Evolutionary conservation across 2,888 invertebrate species (phyloP), one percentile per base, ranked within the genome.

Genomic region (Dryobota labecula): DNA sequence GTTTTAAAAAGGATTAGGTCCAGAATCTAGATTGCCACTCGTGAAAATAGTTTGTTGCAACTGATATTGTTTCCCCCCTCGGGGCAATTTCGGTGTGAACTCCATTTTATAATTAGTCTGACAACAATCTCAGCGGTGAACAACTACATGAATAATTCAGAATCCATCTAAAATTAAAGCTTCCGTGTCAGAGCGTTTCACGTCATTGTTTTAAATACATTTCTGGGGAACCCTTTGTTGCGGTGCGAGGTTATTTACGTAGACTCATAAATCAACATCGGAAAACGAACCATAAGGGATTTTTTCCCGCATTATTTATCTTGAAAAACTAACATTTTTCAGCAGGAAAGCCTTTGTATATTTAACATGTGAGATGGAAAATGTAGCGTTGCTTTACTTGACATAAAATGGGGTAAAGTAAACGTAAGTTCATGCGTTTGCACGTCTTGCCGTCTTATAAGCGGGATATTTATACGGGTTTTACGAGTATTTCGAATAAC

Each of bases 401-500:
- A 49, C 56, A 61, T 74, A 75, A 75, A 78, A 79, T 45, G 53
- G 71, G 58, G 63, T 68, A 43, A 67, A 43, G 68, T 76, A 45
- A 73, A 76, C 76, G 57, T 33, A 78, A 49, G 69, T 56, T 76
- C 68, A 78, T 77, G 78, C 65, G 67, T 73, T 65, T 63, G 60
- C 77, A 76, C 77, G 78, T 80, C 71, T 71, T 53, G 47, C 47
- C 41, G 62, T 65, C 79, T 75, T 73, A 73, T 80, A 76, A 65
- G 65, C 62, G 78, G 87, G 80, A 88, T 88, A 87, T 88, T 87
- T 89, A 86, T 86, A 78, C 80, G 78, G 82, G 83, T 86, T 87
- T 89, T 87, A 87, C 83, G 86, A 78, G 65, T 81, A 80, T 85
- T 84, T 78, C 76, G 83, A 84, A 87, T 84, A 81, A 78, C 76